Evolutionary conservation across 2,888 invertebrate genomes (phyloP).

Genomic region (Phymatocera aterrima): DNA sequence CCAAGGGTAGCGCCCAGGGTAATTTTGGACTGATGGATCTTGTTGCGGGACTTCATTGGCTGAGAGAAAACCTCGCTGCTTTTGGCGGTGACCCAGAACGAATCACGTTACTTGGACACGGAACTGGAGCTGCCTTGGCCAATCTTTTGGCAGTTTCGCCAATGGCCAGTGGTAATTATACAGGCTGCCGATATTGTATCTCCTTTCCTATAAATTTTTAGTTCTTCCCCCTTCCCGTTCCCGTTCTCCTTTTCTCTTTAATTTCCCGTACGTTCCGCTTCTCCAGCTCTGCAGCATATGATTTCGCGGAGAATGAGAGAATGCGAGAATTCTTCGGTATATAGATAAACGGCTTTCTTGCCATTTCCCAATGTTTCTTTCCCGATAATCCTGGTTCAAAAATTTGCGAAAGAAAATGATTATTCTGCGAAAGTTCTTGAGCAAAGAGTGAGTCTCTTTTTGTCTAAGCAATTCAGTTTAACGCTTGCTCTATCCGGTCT

Average conservation of each 20-base stretch:
- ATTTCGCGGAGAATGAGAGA: too few relatives aligned
- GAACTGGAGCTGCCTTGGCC: slow-evolving; percentile 96
- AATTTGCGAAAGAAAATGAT: not conserved
- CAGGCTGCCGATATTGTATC: not conserved
- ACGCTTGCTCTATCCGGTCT: not conserved
- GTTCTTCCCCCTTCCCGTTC: too few relatives aligned
- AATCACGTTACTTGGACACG: slow-evolving; percentile 96
- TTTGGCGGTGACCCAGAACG: slow-evolving; percentile 97
- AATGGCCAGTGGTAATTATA: slow-evolving; percentile 88
- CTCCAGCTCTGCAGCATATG: too few relatives aligned
- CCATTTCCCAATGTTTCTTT: too few relatives aligned
- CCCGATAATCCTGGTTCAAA: too few relatives aligned
- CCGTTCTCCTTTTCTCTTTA: not conserved
- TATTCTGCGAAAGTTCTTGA: too few relatives aligned
- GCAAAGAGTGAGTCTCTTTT: too few relatives aligned
- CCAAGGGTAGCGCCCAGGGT: slow-evolving; percentile 92
- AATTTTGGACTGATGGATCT: slow-evolving; percentile 95
- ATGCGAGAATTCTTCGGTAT: too few relatives aligned
- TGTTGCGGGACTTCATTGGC: slow-evolving; percentile 97
- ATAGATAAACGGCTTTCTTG: too few relatives aligned
- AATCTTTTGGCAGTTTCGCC: slow-evolving; percentile 98
- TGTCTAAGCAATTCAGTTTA: not conserved
- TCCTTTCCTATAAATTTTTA: not conserved
- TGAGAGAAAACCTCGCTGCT: slow-evolving; percentile 94
- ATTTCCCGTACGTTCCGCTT: not conserved